Evolutionary conservation across 2,888 invertebrate genomes (phyloP).

Genomic region (Strigamia transsilvanica): DNA sequence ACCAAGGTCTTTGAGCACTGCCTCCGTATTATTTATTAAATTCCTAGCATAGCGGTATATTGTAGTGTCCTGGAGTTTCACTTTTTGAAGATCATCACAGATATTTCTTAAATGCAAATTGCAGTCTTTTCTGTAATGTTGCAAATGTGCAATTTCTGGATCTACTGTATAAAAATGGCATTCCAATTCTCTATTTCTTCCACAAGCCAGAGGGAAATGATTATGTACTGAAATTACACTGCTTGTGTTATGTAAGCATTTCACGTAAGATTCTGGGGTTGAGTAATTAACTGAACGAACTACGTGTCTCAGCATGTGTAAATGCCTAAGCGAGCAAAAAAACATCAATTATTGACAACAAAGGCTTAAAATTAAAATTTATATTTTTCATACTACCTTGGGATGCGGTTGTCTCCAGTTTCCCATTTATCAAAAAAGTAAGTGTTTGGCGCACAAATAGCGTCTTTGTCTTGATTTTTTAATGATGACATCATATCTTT

Average conservation of each 20-base stretch:
- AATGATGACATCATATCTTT: conserved; percentile 73
- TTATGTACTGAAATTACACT: conserved; percentile 89
- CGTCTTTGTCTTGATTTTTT: conserved; percentile 75
- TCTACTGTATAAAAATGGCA: conserved; percentile 87
- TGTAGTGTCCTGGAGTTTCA: conserved; percentile 82
- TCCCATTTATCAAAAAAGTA: conserved; percentile 83
- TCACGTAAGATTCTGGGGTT: conserved; percentile 90
- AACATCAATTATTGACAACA: not conserved
- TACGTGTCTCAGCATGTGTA: conserved; percentile 74
- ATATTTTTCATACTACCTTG: not conserved
- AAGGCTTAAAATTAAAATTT: not conserved
- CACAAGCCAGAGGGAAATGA: conserved; percentile 88
- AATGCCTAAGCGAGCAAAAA: not conserved
- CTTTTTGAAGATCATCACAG: conserved; percentile 80
- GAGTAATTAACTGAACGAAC: conserved; percentile 90
- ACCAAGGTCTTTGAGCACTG: not conserved
- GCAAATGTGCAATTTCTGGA: conserved; percentile 83
- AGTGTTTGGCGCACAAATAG: conserved; percentile 88
- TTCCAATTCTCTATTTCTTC: conserved; percentile 70
- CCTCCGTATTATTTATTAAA: not conserved
- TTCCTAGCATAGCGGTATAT: conserved; percentile 79
- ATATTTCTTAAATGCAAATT: conserved; percentile 84
- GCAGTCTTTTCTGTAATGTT: conserved; percentile 94
- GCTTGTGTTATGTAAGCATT: conserved; percentile 92
- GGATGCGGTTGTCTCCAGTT: not conserved